Conservation (phyloP, 1,140 invertebrate genomes). For the Apocrypta bakeri region DNA sequence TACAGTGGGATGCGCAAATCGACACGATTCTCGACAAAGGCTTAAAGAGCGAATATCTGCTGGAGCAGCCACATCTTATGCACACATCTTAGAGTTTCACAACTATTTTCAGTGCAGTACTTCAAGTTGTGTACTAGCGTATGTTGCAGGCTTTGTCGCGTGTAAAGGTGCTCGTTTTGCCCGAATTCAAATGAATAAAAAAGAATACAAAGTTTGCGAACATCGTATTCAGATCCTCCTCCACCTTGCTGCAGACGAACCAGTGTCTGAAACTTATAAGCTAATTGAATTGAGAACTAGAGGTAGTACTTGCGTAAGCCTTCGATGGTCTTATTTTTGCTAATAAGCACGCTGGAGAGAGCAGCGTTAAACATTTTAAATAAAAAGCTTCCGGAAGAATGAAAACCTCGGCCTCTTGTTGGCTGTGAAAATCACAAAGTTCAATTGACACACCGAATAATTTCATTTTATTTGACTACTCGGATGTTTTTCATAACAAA, state of each 20-base stretch:
- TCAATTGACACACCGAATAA: background rate
- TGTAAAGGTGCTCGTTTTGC: constrained; percentile 2
- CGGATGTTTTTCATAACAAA: no score
- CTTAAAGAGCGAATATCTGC: background rate
- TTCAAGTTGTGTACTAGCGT: constrained; percentile 19
- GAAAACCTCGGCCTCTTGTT: background rate
- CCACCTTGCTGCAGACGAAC: background rate
- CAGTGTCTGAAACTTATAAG: background rate
- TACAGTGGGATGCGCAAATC: background rate
- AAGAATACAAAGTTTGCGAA: background rate
- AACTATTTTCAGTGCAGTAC: constrained; percentile 5
- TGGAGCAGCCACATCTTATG: background rate
- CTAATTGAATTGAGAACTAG: constrained; percentile 3
- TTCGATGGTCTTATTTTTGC: background rate
- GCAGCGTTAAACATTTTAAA: background rate
- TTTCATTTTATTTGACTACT: no score
- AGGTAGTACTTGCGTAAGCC: constrained; percentile 14
- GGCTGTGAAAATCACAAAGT: background rate
- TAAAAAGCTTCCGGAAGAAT: background rate
- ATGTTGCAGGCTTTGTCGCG: constrained; percentile 41
- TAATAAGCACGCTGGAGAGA: constrained; percentile 4
- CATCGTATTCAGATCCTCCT: background rate
- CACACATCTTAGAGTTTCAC: no score
- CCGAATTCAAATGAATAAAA: background rate
- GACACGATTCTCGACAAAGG: constrained; percentile 6